phyloP scores from a whole-genome alignment of 2,888 invertebrate genomes.

The Cyclophora punctaria region DNA sequence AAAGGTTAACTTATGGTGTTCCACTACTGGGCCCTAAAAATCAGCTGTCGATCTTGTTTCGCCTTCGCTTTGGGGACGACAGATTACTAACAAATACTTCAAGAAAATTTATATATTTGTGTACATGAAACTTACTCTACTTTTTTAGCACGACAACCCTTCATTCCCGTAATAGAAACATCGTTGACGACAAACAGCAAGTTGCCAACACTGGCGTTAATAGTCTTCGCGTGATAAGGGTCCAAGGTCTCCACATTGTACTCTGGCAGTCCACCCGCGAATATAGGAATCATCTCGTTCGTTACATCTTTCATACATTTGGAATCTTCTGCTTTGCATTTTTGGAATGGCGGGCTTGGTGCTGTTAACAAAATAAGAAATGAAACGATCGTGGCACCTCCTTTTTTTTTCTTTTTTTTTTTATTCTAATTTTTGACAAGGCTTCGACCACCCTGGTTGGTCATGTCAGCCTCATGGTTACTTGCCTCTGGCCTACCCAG shows the following conservation, averaged over 20 bases:
- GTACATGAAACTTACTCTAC: slow-evolving; percentile 25
- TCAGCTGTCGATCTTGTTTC: too few relatives aligned
- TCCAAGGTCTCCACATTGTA: slow-evolving; percentile 32
- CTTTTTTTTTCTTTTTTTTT: too few relatives aligned
- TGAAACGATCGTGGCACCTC: too few relatives aligned
- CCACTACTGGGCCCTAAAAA: too few relatives aligned
- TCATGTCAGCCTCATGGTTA: too few relatives aligned
- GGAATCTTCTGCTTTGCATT: slow-evolving; percentile 38
- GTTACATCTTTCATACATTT: slow-evolving; percentile 39
- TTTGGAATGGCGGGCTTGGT: slow-evolving; percentile 19
- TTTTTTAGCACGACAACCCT: slow-evolving; percentile 33
- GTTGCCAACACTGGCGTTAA: slow-evolving; percentile 37
- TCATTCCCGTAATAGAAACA: slow-evolving; percentile 32
- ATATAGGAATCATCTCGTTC: slow-evolving; percentile 22
- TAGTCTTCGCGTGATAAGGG: slow-evolving; percentile 30
- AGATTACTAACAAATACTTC: too few relatives aligned
- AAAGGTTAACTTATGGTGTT: too few relatives aligned
- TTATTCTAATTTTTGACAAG: too few relatives aligned
- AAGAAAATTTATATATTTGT: too few relatives aligned
- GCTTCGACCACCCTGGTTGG: too few relatives aligned
- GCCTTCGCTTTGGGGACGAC: too few relatives aligned
- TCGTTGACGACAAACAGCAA: slow-evolving; percentile 34
- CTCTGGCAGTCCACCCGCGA: slow-evolving; percentile 38
- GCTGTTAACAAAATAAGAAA: slow-evolving; percentile 20
- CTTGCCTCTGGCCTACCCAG: too few relatives aligned